These are phyloP conservation scores for Spinibarbus caldwelli DNA, from an alignment of 2,797 vertebrate species.

Conservation along the genomic window DNA sequence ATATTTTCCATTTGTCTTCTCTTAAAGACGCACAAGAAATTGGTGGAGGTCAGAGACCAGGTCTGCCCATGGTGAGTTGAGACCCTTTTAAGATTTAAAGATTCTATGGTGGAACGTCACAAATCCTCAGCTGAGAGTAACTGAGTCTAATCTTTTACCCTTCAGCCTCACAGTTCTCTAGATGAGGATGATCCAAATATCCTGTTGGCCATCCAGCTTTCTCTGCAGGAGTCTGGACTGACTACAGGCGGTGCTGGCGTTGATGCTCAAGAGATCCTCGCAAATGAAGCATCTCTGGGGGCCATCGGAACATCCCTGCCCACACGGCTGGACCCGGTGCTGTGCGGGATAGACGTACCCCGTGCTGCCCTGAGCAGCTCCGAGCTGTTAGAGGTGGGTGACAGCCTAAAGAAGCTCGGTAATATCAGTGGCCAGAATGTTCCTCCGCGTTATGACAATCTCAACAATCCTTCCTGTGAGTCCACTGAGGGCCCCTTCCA, in stretches of 20 bases:
- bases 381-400: conserved; percentile 91
- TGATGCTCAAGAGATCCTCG: conserved; percentile 83
- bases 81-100: conserved; percentile 62
- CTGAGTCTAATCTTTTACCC: conserved; percentile 16
- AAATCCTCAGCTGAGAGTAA: neutral
- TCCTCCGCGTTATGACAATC: conserved; percentile 72
- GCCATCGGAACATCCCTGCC: conserved; percentile 95
- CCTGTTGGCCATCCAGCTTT: conserved; percentile 97
- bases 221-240: conserved; percentile 93
- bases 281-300: conserved; percentile 87
- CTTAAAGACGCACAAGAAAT: conserved; percentile 85
- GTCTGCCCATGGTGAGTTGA: conserved; percentile 87
- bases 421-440: conserved; percentile 77
- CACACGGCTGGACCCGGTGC: conserved; percentile 85
- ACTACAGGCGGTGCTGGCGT: conserved; percentile 70
- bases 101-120: neutral
- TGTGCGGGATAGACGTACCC: conserved; percentile 80
- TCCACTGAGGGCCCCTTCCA: conserved; percentile 80
- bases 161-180: conserved; percentile 89
- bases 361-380: conserved; percentile 91
- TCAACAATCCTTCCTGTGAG: conserved; percentile 78
- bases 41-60: conserved; percentile 83
- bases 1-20: neutral
- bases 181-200: conserved; percentile 99
- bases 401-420: conserved; percentile 85